Conservation (phyloP, 2,797 vertebrate species). For the Amphiprion clarkii region DNA sequence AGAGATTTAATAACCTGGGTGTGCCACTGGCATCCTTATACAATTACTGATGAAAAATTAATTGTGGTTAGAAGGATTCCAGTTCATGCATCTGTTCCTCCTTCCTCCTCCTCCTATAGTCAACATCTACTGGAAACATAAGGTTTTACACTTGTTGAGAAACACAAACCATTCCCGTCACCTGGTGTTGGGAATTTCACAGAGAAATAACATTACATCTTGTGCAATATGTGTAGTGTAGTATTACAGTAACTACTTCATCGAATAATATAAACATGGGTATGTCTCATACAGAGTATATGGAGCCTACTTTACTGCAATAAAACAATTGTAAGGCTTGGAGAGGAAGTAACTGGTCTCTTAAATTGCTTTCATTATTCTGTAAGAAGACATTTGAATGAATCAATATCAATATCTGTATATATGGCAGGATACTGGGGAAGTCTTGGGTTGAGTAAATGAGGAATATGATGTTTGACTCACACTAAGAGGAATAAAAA, state of each 20-base stretch:
- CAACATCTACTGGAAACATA: neutral
- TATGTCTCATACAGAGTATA: constrained; percentile 8
- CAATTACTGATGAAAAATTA: neutral
- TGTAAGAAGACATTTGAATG: neutral
- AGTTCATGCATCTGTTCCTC: constrained; percentile 21
- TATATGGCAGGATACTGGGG: neutral
- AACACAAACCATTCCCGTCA: neutral
- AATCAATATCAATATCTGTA: neutral
- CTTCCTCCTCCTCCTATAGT: constrained; percentile 23
- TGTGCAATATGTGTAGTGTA: neutral
- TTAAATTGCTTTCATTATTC: neutral
- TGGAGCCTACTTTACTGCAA: neutral
- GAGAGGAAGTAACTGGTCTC: no score
- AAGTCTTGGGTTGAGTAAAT: neutral
- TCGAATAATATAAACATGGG: neutral
- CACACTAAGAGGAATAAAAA: neutral
- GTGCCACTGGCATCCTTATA: neutral
- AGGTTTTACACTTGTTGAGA: neutral
- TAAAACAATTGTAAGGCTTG: no score
- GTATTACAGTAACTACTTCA: neutral
- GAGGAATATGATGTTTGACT: neutral
- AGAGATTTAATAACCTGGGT: neutral
- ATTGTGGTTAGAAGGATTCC: constrained; percentile 11
- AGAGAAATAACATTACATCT: neutral
- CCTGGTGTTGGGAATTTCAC: neutral